These are phyloP conservation scores for Alethe castanea DNA, from an alignment of 2,113 vertebrate species.

Conservation along the genomic window DNA sequence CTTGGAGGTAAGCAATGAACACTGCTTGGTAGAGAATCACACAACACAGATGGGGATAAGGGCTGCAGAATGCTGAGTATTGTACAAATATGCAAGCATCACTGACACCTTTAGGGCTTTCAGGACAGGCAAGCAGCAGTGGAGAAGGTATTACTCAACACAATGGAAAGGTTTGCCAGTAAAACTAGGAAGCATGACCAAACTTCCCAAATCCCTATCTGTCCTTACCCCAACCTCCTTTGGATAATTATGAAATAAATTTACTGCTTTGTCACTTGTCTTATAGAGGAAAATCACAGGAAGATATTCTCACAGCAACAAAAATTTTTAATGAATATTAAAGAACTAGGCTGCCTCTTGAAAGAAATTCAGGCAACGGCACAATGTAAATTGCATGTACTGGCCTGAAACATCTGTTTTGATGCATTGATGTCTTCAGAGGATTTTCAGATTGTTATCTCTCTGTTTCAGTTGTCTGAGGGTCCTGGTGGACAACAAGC, in stretches of 20 bases:
- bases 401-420: not conserved
- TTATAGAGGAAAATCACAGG: not conserved
- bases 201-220: not conserved
- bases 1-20: not conserved
- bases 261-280: not conserved
- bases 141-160: not conserved
- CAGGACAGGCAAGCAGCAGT: not conserved
- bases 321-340: not conserved
- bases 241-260: not conserved
- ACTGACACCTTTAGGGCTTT: not conserved
- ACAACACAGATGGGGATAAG: not conserved
- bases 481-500: not conserved
- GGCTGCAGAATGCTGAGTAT: not conserved
- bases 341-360: not conserved
- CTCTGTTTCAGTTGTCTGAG: not conserved
- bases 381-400: not conserved
- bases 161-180: not conserved
- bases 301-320: not conserved
- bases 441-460: not conserved
- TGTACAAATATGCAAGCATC: not conserved
- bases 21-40: accelerated
- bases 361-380: not conserved
- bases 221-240: not conserved
- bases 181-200: not conserved
- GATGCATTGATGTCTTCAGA: not conserved